phyloP scores from a whole-genome alignment of 2,113 vertebrate species.

The Coturnix japonica region DNA sequence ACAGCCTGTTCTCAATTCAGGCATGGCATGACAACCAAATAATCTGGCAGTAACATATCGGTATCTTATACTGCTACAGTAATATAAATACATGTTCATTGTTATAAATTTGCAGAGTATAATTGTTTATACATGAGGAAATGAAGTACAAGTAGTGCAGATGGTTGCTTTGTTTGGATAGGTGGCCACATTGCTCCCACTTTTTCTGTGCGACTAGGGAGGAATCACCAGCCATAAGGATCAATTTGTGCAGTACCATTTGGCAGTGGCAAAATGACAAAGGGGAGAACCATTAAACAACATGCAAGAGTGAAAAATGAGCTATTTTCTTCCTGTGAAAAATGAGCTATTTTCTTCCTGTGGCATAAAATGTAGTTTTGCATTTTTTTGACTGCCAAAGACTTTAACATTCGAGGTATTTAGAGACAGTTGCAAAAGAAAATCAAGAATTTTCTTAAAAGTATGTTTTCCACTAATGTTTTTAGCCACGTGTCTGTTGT shows the following conservation, averaged over 20 bases:
- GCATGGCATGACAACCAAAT: neutral
- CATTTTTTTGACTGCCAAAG: conserved; percentile 31
- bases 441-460: neutral
- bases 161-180: neutral
- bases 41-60: neutral
- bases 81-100: neutral
- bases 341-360: conserved; percentile 26
- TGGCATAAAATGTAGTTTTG: neutral
- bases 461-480: neutral
- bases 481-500: neutral
- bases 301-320: neutral
- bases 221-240: neutral
- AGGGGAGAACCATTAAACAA: neutral
- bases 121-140: neutral
- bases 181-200: neutral
- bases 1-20: neutral
- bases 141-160: neutral
- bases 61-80: neutral
- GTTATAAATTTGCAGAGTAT: neutral
- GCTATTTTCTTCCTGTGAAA: conserved; percentile 21
- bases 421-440: neutral
- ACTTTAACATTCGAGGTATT: neutral
- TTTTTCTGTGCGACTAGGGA: neutral
- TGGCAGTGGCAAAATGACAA: neutral
- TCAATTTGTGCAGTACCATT: neutral